Conservation (phyloP, 2,113 vertebrate genomes). For the Heterochromis multidens region DNA sequence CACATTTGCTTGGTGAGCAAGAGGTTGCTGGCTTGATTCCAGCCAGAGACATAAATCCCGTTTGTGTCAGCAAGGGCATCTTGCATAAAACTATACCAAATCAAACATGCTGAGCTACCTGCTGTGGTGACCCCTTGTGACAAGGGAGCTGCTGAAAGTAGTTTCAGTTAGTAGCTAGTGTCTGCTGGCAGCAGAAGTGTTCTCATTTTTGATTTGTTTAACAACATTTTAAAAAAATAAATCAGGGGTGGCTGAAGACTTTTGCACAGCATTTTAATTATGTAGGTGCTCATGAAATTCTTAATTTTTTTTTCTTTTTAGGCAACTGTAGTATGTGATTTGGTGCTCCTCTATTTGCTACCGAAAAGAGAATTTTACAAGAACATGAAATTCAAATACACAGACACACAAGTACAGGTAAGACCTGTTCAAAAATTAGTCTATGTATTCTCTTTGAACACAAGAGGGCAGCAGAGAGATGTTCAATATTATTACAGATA, state of each 20-base stretch:
- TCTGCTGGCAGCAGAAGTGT: neutral
- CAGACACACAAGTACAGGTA: constrained; percentile 67
- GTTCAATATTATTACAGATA: neutral
- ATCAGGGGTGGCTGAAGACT: neutral
- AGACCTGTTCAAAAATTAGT: neutral
- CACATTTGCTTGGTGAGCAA: neutral
- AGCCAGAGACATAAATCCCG: too few relatives aligned
- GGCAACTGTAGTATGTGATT: constrained; percentile 95
- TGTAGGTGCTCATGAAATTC: neutral
- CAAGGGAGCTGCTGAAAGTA: accelerated
- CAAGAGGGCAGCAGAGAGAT: constrained; percentile 56
- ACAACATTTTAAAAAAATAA: neutral
- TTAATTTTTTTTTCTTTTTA: constrained; percentile 43
- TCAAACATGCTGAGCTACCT: neutral
- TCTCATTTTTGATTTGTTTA: neutral
- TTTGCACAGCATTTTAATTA: neutral
- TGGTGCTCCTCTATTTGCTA: constrained; percentile 88
- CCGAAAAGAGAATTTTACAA: constrained; percentile 91
- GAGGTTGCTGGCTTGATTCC: neutral
- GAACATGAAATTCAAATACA: constrained; percentile 94
- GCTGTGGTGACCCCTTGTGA: neutral
- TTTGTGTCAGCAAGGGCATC: too few relatives aligned
- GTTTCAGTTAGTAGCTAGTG: neutral
- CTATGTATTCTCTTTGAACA: constrained; percentile 6
- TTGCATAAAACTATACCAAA: too few relatives aligned